Percentiles rank a stretch among this genome's conserved stretches.
Evolutionary conservation across 2,113 vertebrate genomes (phyloP).

Genomic region (Deroptyus accipitrinus): DNA sequence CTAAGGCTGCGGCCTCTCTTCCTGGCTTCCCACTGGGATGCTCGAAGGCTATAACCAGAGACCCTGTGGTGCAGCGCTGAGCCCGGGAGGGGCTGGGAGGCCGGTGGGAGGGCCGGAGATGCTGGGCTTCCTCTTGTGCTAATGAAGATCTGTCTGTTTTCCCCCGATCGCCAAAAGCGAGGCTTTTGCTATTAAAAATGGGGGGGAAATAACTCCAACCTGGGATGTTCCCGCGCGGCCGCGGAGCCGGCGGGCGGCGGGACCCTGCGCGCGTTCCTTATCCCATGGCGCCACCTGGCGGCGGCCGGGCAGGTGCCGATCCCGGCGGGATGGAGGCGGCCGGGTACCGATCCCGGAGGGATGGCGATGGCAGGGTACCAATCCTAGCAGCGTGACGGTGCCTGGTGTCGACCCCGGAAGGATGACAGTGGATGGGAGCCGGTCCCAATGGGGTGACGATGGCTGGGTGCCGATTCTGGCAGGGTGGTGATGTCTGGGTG

Average conservation of each 20-base stretch:
- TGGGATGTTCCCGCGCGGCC: background rate
- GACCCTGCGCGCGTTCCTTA: background rate
- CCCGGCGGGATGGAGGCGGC: background rate
- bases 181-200: background rate
- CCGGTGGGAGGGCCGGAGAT: background rate
- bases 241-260: background rate
- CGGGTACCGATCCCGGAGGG: background rate
- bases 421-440: background rate
- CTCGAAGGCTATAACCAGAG: background rate
- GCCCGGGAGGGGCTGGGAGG: background rate
- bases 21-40: background rate
- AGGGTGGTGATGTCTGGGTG: background rate
- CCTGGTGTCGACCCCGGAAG: background rate
- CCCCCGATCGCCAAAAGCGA: background rate
- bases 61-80: background rate
- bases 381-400: background rate
- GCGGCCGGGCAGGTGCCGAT: background rate
- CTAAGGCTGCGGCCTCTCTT: accelerated
- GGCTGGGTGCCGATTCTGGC: background rate
- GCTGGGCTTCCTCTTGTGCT: background rate
- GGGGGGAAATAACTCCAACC: background rate
- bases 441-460: background rate
- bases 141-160: background rate
- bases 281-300: conserved; percentile 42
- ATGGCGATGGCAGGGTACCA: background rate